phyloP scores from a whole-genome alignment of 1,140 invertebrate genomes.

The Conus betulinus region DNA sequence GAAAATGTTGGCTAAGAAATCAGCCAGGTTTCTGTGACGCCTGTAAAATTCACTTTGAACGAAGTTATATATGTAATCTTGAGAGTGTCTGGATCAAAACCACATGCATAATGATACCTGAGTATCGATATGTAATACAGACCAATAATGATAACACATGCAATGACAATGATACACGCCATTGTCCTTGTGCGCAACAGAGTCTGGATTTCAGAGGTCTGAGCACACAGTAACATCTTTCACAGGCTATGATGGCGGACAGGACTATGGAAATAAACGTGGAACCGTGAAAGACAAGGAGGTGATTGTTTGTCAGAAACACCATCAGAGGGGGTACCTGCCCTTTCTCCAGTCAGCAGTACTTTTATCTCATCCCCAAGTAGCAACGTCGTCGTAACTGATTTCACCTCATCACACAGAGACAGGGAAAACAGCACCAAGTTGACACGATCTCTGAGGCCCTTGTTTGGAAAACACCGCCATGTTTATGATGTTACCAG shows the following conservation, averaged over 20 bases:
- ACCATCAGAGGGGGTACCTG: not conserved
- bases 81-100: not conserved
- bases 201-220: not conserved
- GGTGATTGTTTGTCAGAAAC: not conserved
- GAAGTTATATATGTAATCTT: not conserved
- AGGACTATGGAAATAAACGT: not conserved
- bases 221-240: not conserved
- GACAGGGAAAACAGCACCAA: not conserved
- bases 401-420: not conserved
- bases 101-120: not conserved
- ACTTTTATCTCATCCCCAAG: not conserved
- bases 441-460: not conserved
- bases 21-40: not conserved
- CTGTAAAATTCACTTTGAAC: not conserved
- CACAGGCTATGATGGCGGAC: not conserved
- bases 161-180: not conserved
- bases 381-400: not conserved
- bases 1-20: not conserved
- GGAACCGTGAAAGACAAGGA: not conserved
- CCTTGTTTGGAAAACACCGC: not conserved
- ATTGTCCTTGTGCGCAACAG: not conserved
- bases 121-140: not conserved
- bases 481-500: constrained; percentile 3
- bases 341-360: too few relatives aligned
- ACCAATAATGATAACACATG: not conserved